phyloP scores from a whole-genome alignment of 2,888 invertebrate genomes.

The Caenorhabditis becei region DNA sequence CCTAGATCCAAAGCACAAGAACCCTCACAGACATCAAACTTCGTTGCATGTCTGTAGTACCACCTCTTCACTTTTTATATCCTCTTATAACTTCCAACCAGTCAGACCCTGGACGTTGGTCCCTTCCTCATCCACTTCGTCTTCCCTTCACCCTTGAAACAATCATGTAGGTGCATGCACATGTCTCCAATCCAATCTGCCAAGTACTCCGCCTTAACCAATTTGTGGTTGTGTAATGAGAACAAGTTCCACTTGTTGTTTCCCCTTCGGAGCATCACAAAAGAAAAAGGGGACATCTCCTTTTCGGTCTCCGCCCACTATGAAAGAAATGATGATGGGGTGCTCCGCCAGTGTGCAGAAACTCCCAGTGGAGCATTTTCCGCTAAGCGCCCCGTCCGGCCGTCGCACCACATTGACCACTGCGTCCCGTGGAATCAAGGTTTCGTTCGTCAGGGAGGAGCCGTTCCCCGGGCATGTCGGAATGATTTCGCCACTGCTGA shows the following conservation, averaged over 20 bases:
- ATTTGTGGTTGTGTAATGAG: constrained; percentile 46
- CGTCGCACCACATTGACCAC: constrained; percentile 56
- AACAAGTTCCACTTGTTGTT: constrained; percentile 38
- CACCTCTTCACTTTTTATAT: neutral
- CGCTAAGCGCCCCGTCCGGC: constrained; percentile 6
- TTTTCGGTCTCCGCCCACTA: constrained; percentile 43
- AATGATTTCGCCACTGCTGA: constrained; percentile 56
- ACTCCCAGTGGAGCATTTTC: constrained; percentile 52
- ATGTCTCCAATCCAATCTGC: constrained; percentile 30
- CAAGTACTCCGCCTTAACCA: constrained; percentile 21
- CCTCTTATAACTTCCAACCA: neutral
- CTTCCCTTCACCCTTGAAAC: constrained; percentile 33
- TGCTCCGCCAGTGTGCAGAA: constrained; percentile 21
- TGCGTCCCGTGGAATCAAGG: constrained; percentile 6
- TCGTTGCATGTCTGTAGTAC: neutral
- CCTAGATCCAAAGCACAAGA: too few species aligned
- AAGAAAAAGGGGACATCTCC: constrained; percentile 44
- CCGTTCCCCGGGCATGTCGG: constrained; percentile 29
- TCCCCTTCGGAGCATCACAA: neutral
- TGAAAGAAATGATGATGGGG: constrained; percentile 47
- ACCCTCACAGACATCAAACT: neutral
- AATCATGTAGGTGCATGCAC: constrained; percentile 47
- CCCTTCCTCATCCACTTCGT: constrained; percentile 14
- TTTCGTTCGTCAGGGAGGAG: constrained; percentile 4
- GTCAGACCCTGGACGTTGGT: constrained; percentile 28